phyloP scores from a whole-genome alignment of 2,113 vertebrate genomes.

The Lophius piscatorius region DNA sequence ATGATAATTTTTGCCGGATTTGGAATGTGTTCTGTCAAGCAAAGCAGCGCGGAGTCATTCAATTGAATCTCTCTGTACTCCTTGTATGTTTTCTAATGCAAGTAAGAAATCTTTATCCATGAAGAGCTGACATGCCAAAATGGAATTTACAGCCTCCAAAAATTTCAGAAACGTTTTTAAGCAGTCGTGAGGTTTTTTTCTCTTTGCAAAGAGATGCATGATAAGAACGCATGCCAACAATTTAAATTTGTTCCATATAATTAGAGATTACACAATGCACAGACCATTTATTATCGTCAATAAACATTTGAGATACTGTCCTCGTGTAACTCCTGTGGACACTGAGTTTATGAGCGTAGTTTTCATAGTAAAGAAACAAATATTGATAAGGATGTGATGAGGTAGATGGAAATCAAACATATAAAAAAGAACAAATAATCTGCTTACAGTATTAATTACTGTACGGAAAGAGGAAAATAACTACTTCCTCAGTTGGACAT shows the following conservation, averaged over 20 bases:
- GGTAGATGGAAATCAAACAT: slow-evolving; percentile 72
- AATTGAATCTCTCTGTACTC: background rate
- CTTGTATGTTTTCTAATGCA: slow-evolving; percentile 1
- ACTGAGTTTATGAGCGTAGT: slow-evolving; percentile 21
- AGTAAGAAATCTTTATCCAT: slow-evolving; percentile 9
- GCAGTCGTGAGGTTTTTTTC: background rate
- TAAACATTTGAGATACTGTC: slow-evolving; percentile 30
- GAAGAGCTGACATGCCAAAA: background rate
- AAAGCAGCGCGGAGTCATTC: slow-evolving; percentile 8
- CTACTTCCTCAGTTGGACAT: slow-evolving; percentile 18
- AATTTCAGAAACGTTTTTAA: slow-evolving; percentile 5
- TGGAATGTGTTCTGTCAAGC: slow-evolving; percentile 61
- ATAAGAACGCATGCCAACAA: slow-evolving; percentile 12
- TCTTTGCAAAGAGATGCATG: background rate
- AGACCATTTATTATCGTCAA: slow-evolving; percentile 30
- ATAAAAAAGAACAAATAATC: slow-evolving; percentile 42
- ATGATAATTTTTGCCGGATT: slow-evolving; percentile 7
- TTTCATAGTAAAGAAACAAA: slow-evolving; percentile 26
- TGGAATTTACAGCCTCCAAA: slow-evolving; percentile 11
- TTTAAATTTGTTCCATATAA: slow-evolving; percentile 13
- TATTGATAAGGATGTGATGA: slow-evolving; percentile 58
- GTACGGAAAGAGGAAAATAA: slow-evolving; percentile 31
- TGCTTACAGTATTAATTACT: slow-evolving; percentile 39
- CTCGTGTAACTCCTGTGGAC: slow-evolving; percentile 5
- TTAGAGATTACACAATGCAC: slow-evolving; percentile 9